Evolutionary conservation across 2,113 vertebrate species (phyloP).

Genomic region (Petroica traversi): DNA sequence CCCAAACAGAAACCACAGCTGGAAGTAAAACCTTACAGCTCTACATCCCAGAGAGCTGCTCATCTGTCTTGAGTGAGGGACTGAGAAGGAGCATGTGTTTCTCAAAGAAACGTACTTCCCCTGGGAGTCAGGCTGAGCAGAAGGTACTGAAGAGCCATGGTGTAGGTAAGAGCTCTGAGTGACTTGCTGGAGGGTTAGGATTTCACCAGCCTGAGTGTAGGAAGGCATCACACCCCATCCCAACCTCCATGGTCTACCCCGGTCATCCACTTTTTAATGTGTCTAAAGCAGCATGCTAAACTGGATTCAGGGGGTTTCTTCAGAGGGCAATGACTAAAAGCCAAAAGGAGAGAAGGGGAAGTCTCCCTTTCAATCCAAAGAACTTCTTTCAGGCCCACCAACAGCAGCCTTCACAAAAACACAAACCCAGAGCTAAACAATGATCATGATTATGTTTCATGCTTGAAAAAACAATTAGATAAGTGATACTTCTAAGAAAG

Average conservation of each 20-base stretch:
- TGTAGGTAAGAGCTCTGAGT: not conserved
- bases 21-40: not conserved
- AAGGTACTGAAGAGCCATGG: not conserved
- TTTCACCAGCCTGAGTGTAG: not conserved
- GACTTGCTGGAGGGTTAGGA: not conserved
- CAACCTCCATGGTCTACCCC: not conserved
- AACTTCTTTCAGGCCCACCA: not conserved
- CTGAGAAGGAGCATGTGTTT: not conserved
- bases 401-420: not conserved
- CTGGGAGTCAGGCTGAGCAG: not conserved
- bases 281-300: not conserved
- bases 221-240: not conserved
- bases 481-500: constrained; percentile 13
- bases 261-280: not conserved
- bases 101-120: not conserved
- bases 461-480: not conserved
- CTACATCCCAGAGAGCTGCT: not conserved
- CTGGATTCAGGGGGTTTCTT: not conserved
- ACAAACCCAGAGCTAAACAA: not conserved
- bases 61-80: not conserved
- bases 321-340: not conserved
- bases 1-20: not conserved
- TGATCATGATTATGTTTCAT: not conserved
- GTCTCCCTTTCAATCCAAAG: accelerated
- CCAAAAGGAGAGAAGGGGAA: not conserved